These are phyloP conservation scores for Lasioglossum baleicum DNA, from an alignment of 1,140 invertebrate genomes.

Conservation along the genomic window DNA sequence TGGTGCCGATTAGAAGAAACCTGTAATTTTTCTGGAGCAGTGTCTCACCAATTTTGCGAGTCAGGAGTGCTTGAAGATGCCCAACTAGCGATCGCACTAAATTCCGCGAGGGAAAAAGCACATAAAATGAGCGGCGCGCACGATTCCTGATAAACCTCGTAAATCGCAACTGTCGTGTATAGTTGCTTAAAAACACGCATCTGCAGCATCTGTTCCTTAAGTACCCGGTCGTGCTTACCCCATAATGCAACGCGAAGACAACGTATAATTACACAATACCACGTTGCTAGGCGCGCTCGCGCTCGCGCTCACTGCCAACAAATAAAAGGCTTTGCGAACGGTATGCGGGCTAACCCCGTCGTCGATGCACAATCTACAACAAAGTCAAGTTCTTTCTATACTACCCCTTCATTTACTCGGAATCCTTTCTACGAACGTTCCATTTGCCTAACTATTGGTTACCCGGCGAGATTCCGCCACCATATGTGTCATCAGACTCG, in stretches of 20 bases:
- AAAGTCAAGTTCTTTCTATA: constrained; percentile 63
- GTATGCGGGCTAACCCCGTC: neutral
- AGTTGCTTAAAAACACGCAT: constrained; percentile 5
- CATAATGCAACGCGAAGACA: neutral
- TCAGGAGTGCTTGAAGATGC: no score
- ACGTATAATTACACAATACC: constrained; percentile 44
- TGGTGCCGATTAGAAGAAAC: no score
- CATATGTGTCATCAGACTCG: neutral
- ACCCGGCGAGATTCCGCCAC: neutral
- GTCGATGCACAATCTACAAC: constrained; percentile 39
- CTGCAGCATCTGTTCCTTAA: constrained; percentile 14
- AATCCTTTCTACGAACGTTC: neutral
- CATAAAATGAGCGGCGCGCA: neutral
- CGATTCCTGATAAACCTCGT: constrained; percentile 4
- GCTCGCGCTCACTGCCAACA: neutral
- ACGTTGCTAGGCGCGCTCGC: constrained; percentile 40
- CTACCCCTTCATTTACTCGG: constrained; percentile 46
- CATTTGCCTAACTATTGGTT: neutral
- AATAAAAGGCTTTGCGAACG: neutral
- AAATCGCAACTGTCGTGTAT: constrained; percentile 20
- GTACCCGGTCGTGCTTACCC: neutral
- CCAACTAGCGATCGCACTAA: no score
- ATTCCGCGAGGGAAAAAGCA: no score
- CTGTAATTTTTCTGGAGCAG: no score
- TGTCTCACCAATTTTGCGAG: no score